These are phyloP conservation scores for Pseudochirops corinnae DNA, from an alignment of 2,797 vertebrate genomes.

Conservation along the genomic window DNA sequence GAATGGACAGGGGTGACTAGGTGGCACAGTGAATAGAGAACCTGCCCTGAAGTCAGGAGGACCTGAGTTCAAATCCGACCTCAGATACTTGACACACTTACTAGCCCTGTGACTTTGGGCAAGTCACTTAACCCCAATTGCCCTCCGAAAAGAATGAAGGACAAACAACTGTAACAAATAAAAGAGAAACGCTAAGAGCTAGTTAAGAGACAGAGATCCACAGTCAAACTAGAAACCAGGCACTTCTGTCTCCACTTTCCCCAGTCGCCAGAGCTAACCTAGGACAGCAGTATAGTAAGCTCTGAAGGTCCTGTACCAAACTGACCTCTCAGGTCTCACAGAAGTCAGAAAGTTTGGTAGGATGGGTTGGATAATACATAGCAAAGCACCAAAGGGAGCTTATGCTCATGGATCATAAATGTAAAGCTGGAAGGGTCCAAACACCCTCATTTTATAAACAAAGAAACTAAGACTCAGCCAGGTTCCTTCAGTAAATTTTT, in stretches of 20 bases:
- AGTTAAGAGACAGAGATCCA: not conserved
- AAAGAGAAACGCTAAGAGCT: not conserved
- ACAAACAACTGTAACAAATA: not conserved
- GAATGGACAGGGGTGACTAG: not conserved
- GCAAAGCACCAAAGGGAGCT: not conserved
- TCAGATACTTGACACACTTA: no score
- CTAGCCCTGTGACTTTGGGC: no score
- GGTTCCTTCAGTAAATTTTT: not conserved
- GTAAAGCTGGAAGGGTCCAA: not conserved
- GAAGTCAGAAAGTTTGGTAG: not conserved
- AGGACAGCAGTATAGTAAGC: not conserved
- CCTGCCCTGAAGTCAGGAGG: no score
- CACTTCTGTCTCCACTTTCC: not conserved
- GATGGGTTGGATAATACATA: not conserved
- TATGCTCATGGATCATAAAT: not conserved
- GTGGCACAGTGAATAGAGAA: no score
- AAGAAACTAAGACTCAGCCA: not conserved
- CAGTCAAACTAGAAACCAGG: not conserved
- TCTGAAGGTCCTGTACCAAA: not conserved
- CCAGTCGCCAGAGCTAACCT: not conserved
- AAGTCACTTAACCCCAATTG: no score
- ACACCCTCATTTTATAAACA: not conserved
- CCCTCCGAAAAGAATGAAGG: not conserved
- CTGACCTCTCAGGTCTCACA: not conserved
- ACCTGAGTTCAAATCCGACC: no score